Percentiles rank a stretch among this genome's conserved stretches.
phyloP scores from a whole-genome alignment of 2,888 invertebrate species.

The Meteorus colon region DNA sequence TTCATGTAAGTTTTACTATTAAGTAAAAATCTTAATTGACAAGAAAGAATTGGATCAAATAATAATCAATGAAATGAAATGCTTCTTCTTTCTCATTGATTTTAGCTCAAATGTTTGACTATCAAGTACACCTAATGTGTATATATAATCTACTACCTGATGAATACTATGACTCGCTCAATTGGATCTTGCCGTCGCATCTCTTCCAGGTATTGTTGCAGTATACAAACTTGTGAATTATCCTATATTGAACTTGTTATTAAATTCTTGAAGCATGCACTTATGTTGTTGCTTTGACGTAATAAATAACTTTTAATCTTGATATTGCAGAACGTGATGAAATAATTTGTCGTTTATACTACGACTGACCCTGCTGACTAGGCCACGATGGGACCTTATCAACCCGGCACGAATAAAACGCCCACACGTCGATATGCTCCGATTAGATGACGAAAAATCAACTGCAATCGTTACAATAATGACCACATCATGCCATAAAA shows the following conservation, averaged over 20 bases:
- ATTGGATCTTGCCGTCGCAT: constrained; percentile 35
- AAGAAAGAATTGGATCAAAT: no score
- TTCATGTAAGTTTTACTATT: no score
- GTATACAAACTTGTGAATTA: background rate
- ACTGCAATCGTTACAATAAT: background rate
- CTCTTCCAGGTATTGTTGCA: constrained; percentile 1
- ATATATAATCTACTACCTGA: constrained; percentile 34
- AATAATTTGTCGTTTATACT: background rate
- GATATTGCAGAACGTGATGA: background rate
- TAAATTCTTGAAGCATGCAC: background rate
- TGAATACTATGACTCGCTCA: constrained; percentile 39
- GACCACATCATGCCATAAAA: background rate
- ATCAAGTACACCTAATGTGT: background rate
- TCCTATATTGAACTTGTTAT: background rate
- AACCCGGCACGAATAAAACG: constrained; percentile 10
- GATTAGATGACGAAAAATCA: background rate
- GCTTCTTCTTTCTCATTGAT: background rate
- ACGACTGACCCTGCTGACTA: background rate
- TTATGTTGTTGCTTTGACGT: background rate
- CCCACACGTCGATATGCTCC: background rate
- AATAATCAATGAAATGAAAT: background rate
- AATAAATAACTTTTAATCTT: background rate
- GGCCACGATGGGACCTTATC: constrained; percentile 5
- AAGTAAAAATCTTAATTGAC: no score
- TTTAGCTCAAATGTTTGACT: background rate